Percentiles rank a stretch among this genome's conserved stretches.
phyloP scores from a whole-genome alignment of 2,113 vertebrate species.

The Odocoileus virginianus region DNA sequence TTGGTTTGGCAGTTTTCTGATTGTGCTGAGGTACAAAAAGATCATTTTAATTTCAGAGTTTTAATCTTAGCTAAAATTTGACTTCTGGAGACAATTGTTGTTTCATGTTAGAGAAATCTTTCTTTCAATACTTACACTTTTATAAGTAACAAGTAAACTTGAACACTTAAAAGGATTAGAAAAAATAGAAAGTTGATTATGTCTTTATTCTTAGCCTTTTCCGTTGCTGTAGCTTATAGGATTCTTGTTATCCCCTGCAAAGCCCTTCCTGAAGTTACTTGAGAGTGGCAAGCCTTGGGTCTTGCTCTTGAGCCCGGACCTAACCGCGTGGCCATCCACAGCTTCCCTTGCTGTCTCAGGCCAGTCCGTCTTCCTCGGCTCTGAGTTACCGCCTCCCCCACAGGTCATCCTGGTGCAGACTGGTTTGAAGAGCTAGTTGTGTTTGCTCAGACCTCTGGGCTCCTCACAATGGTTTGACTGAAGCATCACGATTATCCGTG shows the following conservation, averaged over 20 bases:
- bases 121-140: not conserved
- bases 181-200: conserved; percentile 1
- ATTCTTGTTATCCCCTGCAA: not conserved
- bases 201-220: not conserved
- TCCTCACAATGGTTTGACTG: not conserved
- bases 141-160: not conserved
- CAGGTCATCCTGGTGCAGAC: not conserved
- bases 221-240: not conserved
- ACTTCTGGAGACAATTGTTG: not conserved
- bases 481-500: not conserved
- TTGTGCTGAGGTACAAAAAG: not conserved
- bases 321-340: not conserved
- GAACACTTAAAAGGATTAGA: not conserved
- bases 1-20: not conserved
- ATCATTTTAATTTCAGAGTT: not conserved
- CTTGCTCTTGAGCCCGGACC: fast-evolving
- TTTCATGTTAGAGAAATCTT: not conserved
- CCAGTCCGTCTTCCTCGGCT: not conserved
- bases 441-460: not conserved
- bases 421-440: not conserved
- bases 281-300: not conserved
- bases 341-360: not conserved
- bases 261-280: not conserved
- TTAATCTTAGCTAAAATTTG: conserved; percentile 23
- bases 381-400: not conserved